Conservation (phyloP, 2,888 invertebrate genomes). For the Hydroisotoma schaefferi region DNA sequence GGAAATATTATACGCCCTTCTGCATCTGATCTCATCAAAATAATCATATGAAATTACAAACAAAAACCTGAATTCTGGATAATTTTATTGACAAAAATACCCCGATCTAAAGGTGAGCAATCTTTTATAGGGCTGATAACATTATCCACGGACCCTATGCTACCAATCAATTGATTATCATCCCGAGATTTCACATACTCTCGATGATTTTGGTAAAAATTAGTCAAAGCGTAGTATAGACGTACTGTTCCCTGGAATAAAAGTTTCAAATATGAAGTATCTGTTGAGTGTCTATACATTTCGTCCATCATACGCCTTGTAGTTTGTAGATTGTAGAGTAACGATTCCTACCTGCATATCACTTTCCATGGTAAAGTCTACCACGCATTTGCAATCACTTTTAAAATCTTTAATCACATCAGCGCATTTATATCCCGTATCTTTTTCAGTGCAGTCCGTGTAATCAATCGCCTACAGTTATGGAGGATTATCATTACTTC, state of each 20-base stretch:
- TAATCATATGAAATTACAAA: not conserved
- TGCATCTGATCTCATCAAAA: constrained; percentile 4
- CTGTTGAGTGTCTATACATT: too few relatives aligned
- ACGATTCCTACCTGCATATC: constrained; percentile 60
- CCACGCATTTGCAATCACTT: constrained; percentile 62
- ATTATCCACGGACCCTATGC: constrained; percentile 55
- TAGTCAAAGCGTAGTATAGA: constrained; percentile 95
- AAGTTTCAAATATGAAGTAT: too few relatives aligned
- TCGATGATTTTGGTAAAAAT: constrained; percentile 98
- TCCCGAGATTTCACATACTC: constrained; percentile 92
- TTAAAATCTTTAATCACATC: constrained; percentile 56
- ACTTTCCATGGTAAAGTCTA: constrained; percentile 64
- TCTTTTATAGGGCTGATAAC: constrained; percentile 61
- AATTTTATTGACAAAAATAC: not conserved
- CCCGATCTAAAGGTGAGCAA: constrained; percentile 72
- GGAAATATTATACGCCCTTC: constrained; percentile 66
- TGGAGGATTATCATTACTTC: too few relatives aligned
- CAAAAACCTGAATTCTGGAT: not conserved
- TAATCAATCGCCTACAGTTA: too few relatives aligned
- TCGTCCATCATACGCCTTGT: not conserved
- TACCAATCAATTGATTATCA: constrained; percentile 87
- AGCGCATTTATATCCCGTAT: constrained; percentile 59
- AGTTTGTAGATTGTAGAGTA: not conserved
- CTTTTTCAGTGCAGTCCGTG: constrained; percentile 23
- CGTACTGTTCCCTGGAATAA: constrained; percentile 73